phyloP scores from a whole-genome alignment of 1,140 invertebrate species.

The Diabrotica virgifera region DNA sequence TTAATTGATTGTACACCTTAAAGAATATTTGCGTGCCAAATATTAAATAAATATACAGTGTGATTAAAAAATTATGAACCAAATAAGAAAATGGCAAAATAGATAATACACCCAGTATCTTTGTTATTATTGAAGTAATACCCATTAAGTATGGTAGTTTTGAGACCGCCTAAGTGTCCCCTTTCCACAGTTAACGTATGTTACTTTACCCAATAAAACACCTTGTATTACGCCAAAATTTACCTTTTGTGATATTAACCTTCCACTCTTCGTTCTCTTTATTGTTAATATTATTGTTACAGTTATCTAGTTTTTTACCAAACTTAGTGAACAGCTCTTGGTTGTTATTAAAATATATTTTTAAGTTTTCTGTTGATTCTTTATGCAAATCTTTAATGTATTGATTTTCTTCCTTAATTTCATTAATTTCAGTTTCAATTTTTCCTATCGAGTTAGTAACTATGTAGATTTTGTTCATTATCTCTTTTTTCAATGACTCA shows the following conservation, averaged over 20 bases:
- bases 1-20: too few relatives aligned
- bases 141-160: too few relatives aligned
- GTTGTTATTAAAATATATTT: constrained; percentile 42
- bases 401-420: constrained; percentile 44
- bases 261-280: constrained; percentile 53
- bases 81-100: too few relatives aligned
- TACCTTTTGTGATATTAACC: constrained; percentile 42
- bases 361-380: constrained; percentile 36
- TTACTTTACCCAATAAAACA: too few relatives aligned
- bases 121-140: too few relatives aligned
- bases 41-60: too few relatives aligned
- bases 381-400: constrained; percentile 17
- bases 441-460: constrained; percentile 54
- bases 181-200: too few relatives aligned
- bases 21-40: too few relatives aligned
- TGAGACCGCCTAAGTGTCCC: too few relatives aligned
- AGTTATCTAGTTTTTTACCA: constrained; percentile 55
- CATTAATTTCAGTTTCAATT: constrained; percentile 53
- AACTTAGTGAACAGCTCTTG: constrained; percentile 55
- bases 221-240: neutral
- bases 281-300: constrained; percentile 48
- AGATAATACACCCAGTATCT: too few relatives aligned
- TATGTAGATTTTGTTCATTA: constrained; percentile 55
- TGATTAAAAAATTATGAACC: too few relatives aligned
- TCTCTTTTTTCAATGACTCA: constrained; percentile 53